These are phyloP conservation scores for Drosophila punjabiensis DNA, from an alignment of 1,140 invertebrate genomes.

Conservation along the genomic window DNA sequence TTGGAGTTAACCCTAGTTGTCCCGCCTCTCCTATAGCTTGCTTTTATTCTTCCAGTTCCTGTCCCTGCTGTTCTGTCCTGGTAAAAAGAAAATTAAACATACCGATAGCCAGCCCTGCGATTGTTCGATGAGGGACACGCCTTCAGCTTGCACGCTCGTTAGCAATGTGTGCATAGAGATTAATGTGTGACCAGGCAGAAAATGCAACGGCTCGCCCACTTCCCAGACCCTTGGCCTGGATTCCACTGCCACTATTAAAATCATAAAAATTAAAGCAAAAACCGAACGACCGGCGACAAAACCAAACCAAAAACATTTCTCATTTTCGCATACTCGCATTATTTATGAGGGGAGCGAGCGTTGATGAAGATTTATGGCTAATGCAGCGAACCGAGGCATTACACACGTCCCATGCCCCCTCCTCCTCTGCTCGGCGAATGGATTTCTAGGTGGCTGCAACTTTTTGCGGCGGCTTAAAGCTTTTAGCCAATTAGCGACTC, in stretches of 20 bases:
- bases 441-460: constrained; percentile 16
- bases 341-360: constrained; percentile 54
- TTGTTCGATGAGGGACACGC: constrained; percentile 34
- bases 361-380: constrained; percentile 76
- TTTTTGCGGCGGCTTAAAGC: constrained; percentile 35
- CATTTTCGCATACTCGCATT: constrained; percentile 51
- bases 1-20: neutral
- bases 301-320: constrained; percentile 43
- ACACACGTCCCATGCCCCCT: constrained; percentile 25
- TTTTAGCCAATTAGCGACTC: constrained; percentile 36
- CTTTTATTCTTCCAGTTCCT: neutral
- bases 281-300: constrained; percentile 28
- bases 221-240: neutral
- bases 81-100: constrained; percentile 20
- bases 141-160: constrained; percentile 64
- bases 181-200: constrained; percentile 30
- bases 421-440: constrained; percentile 5
- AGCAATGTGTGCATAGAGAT: constrained; percentile 33
- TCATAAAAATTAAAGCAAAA: constrained; percentile 68
- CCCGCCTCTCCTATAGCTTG: neutral
- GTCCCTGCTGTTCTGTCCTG: neutral
- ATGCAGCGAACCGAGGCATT: constrained; percentile 61
- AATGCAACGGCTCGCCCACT: constrained; percentile 28
- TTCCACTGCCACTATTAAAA: constrained; percentile 2
- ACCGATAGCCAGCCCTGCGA: constrained; percentile 4